Evolutionary conservation across 2,797 vertebrate genomes (phyloP).

Genomic region (Champsocephalus esox): DNA sequence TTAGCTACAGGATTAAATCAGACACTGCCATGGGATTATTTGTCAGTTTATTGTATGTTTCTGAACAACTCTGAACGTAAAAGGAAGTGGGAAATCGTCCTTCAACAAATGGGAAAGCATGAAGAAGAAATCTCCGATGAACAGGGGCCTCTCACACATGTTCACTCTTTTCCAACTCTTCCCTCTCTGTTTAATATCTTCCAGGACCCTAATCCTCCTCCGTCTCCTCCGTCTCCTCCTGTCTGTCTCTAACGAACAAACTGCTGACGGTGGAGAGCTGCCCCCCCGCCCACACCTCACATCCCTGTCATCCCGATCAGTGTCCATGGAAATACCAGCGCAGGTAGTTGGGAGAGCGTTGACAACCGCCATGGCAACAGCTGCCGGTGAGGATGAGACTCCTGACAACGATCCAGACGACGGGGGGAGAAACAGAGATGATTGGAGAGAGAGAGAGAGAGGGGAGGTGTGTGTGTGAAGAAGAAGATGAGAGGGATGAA

Average conservation of each 20-base stretch:
- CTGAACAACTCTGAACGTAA: too few relatives aligned
- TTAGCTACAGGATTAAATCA: not conserved
- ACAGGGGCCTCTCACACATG: constrained; percentile 6
- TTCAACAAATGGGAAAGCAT: constrained; percentile 5
- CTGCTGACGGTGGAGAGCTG: constrained; percentile 54
- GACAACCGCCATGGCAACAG: constrained; percentile 75
- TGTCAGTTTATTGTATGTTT: too few relatives aligned
- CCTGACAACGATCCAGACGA: constrained; percentile 53
- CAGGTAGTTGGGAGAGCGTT: constrained; percentile 48
- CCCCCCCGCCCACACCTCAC: constrained; percentile 56
- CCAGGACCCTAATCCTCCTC: constrained; percentile 40
- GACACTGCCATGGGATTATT: not conserved
- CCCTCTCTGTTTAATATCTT: constrained; percentile 58
- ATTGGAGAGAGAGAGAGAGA: not conserved
- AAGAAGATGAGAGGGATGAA: not conserved
- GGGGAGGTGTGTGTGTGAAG: not conserved
- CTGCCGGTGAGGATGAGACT: constrained; percentile 60
- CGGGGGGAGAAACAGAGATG: constrained; percentile 11
- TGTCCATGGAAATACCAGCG: constrained; percentile 55
- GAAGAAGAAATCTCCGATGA: not conserved
- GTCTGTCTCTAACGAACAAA: constrained; percentile 39
- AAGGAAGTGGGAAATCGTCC: too few relatives aligned
- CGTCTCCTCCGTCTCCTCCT: constrained; percentile 43
- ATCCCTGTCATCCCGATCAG: constrained; percentile 58
- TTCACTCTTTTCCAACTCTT: constrained; percentile 33